Evolutionary conservation across 2,797 vertebrate species (phyloP), one percentile per base, ranked within the genome.

Genomic region (Lacerta bilineata): DNA sequence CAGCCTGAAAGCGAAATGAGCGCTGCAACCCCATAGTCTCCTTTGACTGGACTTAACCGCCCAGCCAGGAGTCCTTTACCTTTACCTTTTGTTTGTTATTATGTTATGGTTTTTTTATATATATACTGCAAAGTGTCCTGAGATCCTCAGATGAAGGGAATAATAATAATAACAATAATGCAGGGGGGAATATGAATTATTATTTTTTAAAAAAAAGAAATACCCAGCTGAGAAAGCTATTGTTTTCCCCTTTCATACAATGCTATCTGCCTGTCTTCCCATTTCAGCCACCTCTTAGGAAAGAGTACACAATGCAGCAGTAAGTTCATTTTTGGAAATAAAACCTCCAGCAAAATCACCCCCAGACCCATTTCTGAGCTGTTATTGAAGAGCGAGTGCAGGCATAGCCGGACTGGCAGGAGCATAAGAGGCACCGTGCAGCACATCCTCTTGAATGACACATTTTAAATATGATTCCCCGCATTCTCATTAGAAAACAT

Each of bases 391-490:
- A 90, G 46, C 66, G 55, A 92, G 36, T 79, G 11, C 10, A 43
- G 5, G 0, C 82, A 27, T 25, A 87, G 23, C 46, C 82, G 39
- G 23, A 77, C 61, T 64, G 71, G 27, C 1, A 76, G 25, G 50
- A 92, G 20, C 2, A 88, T 79, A 84, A 79, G 23, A 84, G 18
- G 85, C 6, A 33, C 61, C 7, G 39, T 25, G 8, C 17, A 11
- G 59, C 3, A 89, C 89, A 91, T 88, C 89, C 23, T 84, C 50
- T 85, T 87, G 86, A 90, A 90, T 41, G 93, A 88, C 92, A 90
- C 89, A 87, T 85, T 93, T 94, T 91, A 85, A 89, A 69, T 82
- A 87, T 29, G 1, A 69, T 88, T 86, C 41, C 86, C 10, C 43
- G 18, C 11, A 69, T 89, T 17, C 46, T 93, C 78, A 55, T 87